phyloP scores from a whole-genome alignment of 2,888 invertebrate genomes.

The Melitaea athalia region DNA sequence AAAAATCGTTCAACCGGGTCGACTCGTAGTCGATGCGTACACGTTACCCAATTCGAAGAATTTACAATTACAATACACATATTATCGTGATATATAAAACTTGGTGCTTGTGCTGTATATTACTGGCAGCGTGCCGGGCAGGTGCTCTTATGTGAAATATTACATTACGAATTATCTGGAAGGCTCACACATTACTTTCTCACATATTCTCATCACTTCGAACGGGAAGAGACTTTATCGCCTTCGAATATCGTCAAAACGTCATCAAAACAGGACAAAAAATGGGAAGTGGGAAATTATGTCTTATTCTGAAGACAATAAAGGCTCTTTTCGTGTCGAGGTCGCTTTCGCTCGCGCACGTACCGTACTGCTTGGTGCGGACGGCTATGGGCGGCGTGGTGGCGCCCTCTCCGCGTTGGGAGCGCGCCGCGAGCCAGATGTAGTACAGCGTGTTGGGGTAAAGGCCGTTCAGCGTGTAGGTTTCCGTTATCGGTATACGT shows the following conservation, averaged over 20 bases:
- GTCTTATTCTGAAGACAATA: background rate
- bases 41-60: conserved; percentile 75
- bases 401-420: conserved; percentile 96
- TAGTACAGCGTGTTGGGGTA: conserved; percentile 98
- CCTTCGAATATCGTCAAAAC: background rate
- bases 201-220: conserved; percentile 53
- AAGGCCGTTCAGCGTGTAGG: conserved; percentile 93
- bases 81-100: conserved; percentile 80
- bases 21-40: conserved; percentile 51
- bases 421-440: conserved; percentile 97
- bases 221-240: conserved; percentile 38
- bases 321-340: background rate
- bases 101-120: conserved; percentile 80
- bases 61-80: conserved; percentile 80
- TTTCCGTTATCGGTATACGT: conserved; percentile 91
- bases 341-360: conserved; percentile 67
- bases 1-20: conserved; percentile 9
- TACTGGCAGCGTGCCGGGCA: conserved; percentile 83
- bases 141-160: conserved; percentile 80
- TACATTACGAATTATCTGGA: conserved; percentile 76
- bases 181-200: conserved; percentile 62
- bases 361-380: conserved; percentile 98
- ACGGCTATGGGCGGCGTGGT: conserved; percentile 97
- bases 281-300: background rate
- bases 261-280: background rate